Conservation (phyloP, 2,888 invertebrate species). For the Crepidodera aurea region DNA sequence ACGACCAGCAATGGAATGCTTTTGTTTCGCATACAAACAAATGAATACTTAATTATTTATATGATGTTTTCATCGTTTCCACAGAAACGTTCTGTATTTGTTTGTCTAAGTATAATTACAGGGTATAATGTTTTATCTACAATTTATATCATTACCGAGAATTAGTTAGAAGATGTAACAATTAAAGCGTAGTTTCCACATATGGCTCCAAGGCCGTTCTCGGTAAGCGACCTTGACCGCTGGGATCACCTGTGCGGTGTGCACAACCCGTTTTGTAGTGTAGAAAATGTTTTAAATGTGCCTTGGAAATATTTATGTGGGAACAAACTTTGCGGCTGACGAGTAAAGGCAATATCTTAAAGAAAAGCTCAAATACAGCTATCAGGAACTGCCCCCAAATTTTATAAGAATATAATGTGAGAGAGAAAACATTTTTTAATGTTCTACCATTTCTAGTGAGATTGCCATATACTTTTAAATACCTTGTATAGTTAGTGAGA, state of each 20-base stretch:
- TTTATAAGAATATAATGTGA: no score
- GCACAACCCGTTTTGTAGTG: neutral
- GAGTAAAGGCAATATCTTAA: neutral
- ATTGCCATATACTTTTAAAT: no score
- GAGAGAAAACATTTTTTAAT: no score
- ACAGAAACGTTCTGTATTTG: constrained; percentile 14
- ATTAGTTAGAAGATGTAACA: neutral
- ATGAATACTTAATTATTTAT: constrained; percentile 23
- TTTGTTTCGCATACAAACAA: constrained; percentile 24
- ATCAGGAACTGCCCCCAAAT: no score
- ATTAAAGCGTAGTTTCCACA: constrained; percentile 2
- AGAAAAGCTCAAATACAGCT: no score
- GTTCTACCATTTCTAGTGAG: no score
- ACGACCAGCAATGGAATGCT: constrained; percentile 26
- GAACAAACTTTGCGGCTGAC: neutral
- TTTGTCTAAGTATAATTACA: constrained; percentile 16
- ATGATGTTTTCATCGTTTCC: constrained; percentile 17
- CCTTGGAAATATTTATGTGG: neutral
- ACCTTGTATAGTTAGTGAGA: no score
- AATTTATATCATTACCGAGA: neutral
- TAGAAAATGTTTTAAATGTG: neutral
- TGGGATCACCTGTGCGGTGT: constrained; percentile 6
- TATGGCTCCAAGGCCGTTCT: constrained; percentile 3
- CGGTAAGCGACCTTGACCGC: constrained; percentile 20
- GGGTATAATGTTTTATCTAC: constrained; percentile 3